These are phyloP conservation scores for Luperina testacea DNA, from an alignment of 2,888 invertebrate genomes.

Conservation along the genomic window DNA sequence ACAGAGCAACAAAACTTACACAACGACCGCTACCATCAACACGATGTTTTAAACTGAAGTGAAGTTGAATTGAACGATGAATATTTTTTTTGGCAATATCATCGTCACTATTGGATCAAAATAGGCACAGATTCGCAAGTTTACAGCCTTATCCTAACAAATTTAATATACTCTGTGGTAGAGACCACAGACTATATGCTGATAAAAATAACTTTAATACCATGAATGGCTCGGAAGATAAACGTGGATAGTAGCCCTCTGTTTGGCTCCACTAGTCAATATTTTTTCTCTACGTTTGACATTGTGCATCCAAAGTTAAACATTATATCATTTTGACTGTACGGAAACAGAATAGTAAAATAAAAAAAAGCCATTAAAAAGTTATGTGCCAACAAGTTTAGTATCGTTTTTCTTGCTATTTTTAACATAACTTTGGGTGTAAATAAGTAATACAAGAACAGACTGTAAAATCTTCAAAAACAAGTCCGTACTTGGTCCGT, in stretches of 20 bases:
- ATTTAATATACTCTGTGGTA: neutral
- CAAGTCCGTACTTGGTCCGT: too few species aligned
- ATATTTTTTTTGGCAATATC: conserved; percentile 28
- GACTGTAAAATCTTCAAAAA: too few species aligned
- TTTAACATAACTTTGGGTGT: too few species aligned
- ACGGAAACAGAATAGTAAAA: too few species aligned
- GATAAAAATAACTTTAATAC: neutral
- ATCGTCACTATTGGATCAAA: conserved; percentile 19
- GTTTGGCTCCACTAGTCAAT: neutral
- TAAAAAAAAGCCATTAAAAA: too few species aligned
- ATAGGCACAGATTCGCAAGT: conserved; percentile 32
- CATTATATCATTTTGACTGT: too few species aligned
- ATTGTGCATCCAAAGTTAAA: too few species aligned
- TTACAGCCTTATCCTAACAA: neutral
- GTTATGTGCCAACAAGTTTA: too few species aligned
- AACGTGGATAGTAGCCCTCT: neutral
- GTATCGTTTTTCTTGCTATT: too few species aligned
- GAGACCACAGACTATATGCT: neutral
- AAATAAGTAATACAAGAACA: too few species aligned
- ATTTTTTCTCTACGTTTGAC: too few species aligned
- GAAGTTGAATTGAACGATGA: conserved; percentile 6
- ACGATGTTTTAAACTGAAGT: conserved; percentile 22
- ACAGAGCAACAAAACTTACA: conserved; percentile 15
- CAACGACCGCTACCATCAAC: conserved; percentile 23
- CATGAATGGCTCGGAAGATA: neutral